A percentile compares a stretch with the other conserved stretches of the same genome.
phyloP scores from a whole-genome alignment of 2,797 vertebrate species.

The Heliangelus exortis region DNA sequence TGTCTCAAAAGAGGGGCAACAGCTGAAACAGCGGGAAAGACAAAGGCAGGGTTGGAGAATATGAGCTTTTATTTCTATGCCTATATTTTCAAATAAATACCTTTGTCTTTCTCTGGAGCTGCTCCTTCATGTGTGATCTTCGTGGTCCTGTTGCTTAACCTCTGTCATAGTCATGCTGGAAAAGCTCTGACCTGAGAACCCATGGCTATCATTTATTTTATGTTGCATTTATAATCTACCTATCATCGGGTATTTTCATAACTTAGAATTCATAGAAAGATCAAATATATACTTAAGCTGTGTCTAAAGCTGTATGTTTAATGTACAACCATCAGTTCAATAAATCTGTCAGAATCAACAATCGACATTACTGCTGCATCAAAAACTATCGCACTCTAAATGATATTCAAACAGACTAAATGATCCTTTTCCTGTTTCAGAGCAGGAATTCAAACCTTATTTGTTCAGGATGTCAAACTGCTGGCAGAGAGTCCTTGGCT shows the following conservation, averaged over 20 bases:
- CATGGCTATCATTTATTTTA: background rate
- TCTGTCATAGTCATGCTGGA: background rate
- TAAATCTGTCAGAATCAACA: conserved; percentile 59
- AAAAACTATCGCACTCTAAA: conserved; percentile 50
- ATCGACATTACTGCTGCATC: conserved; percentile 42
- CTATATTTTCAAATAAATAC: background rate
- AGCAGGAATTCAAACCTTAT: conserved; percentile 67
- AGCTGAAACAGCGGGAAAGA: background rate
- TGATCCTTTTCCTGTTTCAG: conserved; percentile 72
- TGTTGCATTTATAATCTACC: background rate
- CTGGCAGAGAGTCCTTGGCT: conserved; percentile 43
- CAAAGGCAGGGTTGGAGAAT: background rate
- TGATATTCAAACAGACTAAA: conserved; percentile 71
- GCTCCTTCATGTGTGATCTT: background rate
- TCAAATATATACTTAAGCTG: conserved; percentile 32
- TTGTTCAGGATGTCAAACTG: conserved; percentile 68
- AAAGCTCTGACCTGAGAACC: background rate
- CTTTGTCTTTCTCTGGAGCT: background rate
- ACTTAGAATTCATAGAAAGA: conserved; percentile 28
- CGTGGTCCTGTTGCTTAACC: background rate
- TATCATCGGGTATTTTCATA: background rate
- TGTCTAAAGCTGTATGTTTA: conserved; percentile 57
- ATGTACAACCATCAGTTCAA: conserved; percentile 36
- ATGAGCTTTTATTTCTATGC: background rate
- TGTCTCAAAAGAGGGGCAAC: background rate